phyloP scores from a whole-genome alignment of 2,797 vertebrate species.

The Phyllotis vaccarum region DNA sequence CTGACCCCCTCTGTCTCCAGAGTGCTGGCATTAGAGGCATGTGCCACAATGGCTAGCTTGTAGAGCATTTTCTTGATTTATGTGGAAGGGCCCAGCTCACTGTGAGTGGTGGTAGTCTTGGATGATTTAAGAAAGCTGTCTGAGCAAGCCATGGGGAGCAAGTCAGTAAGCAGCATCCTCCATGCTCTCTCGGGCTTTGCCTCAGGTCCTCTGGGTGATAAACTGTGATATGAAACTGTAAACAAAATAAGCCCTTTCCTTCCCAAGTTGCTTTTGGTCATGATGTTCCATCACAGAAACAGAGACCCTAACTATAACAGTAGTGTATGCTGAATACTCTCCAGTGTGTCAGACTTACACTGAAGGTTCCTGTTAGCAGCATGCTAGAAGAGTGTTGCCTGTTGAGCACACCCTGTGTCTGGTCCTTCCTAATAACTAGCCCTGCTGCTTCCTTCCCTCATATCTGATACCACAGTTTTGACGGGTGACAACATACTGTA shows the following conservation, averaged over 20 bases:
- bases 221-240: not conserved
- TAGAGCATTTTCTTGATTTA: not conserved
- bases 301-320: not conserved
- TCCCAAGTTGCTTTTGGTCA: not conserved
- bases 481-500: not conserved
- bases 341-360: not conserved
- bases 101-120: not conserved
- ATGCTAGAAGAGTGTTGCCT: not conserved
- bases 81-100: not conserved
- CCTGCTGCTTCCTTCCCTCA: not conserved
- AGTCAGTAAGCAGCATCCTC: not conserved
- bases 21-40: not conserved
- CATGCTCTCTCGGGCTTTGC: not conserved
- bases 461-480: not conserved
- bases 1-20: not conserved
- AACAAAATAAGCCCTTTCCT: not conserved
- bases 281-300: not conserved
- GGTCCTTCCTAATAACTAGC: not conserved
- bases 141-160: not conserved
- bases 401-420: not conserved
- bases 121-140: not conserved
- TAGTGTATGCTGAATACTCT: not conserved
- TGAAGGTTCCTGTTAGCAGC: constrained; percentile 3
- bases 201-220: not conserved
- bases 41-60: no score